Conservation (phyloP, 2,797 vertebrate species). For the Cetoscarus ocellatus region DNA sequence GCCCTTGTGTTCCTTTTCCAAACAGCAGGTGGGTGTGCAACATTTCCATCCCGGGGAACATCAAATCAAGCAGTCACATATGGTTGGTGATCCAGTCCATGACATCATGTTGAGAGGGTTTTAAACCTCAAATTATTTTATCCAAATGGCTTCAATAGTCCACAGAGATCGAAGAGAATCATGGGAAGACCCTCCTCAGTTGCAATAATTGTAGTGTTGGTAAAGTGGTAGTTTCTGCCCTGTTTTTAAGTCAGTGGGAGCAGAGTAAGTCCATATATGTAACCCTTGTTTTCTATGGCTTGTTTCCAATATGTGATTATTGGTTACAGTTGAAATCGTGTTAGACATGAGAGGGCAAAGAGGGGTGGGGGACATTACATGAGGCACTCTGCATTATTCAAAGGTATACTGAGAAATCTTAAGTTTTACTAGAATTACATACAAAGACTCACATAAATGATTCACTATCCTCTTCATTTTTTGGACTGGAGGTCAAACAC, state of each 20-base stretch:
- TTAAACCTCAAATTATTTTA: conserved; percentile 51
- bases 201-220: conserved; percentile 45
- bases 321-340: conserved; percentile 56
- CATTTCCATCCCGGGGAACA: conserved; percentile 47
- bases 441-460: conserved; percentile 45
- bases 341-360: conserved; percentile 22
- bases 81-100: conserved; percentile 71
- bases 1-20: conserved; percentile 38
- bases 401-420: conserved; percentile 58
- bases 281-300: conserved; percentile 80
- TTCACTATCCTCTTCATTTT: conserved; percentile 30
- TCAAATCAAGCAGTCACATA: conserved; percentile 56
- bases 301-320: conserved; percentile 76
- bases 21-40: conserved; percentile 55
- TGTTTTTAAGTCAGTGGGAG: conserved; percentile 39
- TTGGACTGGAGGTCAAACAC: conserved; percentile 32
- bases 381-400: conserved; percentile 79
- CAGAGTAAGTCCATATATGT: conserved; percentile 48
- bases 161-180: conserved; percentile 56
- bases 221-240: conserved; percentile 53
- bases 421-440: conserved; percentile 37
- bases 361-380: conserved; percentile 38
- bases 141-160: conserved; percentile 75
- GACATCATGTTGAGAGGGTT: conserved; percentile 81
- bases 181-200: conserved; percentile 34